These are phyloP conservation scores for Drosophila watanabei DNA, from an alignment of 1,140 invertebrate genomes.

Conservation along the genomic window DNA sequence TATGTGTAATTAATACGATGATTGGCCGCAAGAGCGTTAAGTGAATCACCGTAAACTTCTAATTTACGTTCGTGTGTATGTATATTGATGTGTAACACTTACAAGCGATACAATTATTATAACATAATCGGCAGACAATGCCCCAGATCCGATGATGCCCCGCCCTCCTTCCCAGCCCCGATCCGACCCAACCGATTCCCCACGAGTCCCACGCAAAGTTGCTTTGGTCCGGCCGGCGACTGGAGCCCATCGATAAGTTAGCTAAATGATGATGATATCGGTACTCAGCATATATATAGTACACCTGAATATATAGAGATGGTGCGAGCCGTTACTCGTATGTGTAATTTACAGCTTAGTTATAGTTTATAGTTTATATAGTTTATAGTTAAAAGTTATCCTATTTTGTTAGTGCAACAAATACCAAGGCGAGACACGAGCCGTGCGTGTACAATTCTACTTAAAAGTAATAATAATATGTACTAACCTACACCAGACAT, in stretches of 20 bases:
- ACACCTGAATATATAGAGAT: slow-evolving; percentile 51
- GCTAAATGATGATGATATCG: slow-evolving; percentile 48
- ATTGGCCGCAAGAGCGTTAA: slow-evolving; percentile 46
- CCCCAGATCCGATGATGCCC: neutral
- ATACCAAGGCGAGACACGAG: slow-evolving; percentile 15
- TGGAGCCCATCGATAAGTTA: slow-evolving; percentile 62
- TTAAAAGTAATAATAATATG: slow-evolving; percentile 56
- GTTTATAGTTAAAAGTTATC: slow-evolving; percentile 23
- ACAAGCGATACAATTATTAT: slow-evolving; percentile 33
- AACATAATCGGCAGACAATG: slow-evolving; percentile 15
- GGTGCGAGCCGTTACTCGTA: slow-evolving; percentile 60
- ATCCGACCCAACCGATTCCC: slow-evolving; percentile 1
- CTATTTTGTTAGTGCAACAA: slow-evolving; percentile 64
- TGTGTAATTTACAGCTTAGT: slow-evolving; percentile 75
- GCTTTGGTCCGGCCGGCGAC: slow-evolving; percentile 55
- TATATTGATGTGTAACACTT: slow-evolving; percentile 41
- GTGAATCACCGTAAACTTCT: slow-evolving; percentile 34
- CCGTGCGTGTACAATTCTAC: slow-evolving; percentile 57
- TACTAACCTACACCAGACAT: slow-evolving; percentile 67
- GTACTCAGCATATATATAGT: slow-evolving; percentile 43
- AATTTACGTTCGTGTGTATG: slow-evolving; percentile 44
- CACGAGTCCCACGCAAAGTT: slow-evolving; percentile 33
- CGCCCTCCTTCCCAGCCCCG: neutral
- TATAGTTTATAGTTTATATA: slow-evolving; percentile 39
- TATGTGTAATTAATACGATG: slow-evolving; percentile 75